A percentile compares a stretch with the other conserved stretches of the same genome.
Conservation (phyloP, 2,113 vertebrate genomes). For the Geococcyx californianus region DNA sequence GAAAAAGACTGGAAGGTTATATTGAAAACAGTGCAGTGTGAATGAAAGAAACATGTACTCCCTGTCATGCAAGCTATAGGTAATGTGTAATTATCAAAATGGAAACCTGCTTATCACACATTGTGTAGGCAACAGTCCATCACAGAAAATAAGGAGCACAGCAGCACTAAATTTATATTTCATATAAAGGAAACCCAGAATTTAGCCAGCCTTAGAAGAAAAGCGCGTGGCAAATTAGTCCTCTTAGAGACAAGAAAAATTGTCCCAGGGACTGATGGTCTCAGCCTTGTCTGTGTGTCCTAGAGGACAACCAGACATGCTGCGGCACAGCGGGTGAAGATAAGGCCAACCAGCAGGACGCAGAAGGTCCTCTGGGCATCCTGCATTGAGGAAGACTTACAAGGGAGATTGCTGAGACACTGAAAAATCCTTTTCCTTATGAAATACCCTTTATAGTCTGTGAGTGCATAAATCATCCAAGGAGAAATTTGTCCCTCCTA, state of each 20-base stretch:
- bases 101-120: background rate
- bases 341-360: background rate
- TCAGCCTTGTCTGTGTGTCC: background rate
- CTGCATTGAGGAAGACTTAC: background rate
- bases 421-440: background rate
- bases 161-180: background rate
- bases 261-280: background rate
- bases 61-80: background rate
- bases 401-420: background rate
- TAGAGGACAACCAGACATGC: background rate
- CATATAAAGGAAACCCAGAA: background rate
- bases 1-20: conserved; percentile 12
- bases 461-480: background rate
- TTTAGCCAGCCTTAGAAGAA: background rate
- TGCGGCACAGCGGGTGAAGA: background rate
- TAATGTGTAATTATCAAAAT: background rate
- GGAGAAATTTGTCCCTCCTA: background rate
- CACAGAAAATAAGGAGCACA: background rate
- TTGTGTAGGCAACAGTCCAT: background rate
- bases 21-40: background rate
- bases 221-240: background rate
- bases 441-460: background rate
- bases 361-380: background rate
- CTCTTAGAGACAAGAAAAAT: background rate
- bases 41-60: conserved; percentile 7